phyloP scores from a whole-genome alignment of 2,797 vertebrate species.

The Threskiornis aethiopicus region DNA sequence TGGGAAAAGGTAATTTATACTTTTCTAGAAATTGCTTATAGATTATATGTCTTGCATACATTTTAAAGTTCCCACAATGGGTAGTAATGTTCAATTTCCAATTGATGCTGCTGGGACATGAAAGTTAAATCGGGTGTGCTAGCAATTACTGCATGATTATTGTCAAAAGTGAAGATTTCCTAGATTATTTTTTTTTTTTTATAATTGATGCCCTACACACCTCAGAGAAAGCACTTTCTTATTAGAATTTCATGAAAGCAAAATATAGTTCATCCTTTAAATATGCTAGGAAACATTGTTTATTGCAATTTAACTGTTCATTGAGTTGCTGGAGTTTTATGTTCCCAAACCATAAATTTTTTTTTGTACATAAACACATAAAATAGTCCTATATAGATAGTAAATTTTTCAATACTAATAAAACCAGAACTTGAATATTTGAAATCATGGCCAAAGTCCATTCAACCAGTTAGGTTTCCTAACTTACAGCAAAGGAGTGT shows the following conservation, averaged over 20 bases:
- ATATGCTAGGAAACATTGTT: neutral
- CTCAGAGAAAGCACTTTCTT: neutral
- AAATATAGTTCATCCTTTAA: neutral
- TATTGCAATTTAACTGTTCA: neutral
- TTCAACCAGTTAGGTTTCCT: neutral
- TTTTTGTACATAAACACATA: neutral
- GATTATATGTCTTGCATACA: neutral
- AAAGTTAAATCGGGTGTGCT: neutral
- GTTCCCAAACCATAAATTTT: neutral
- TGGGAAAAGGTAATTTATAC: neutral
- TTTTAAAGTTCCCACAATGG: neutral
- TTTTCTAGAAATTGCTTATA: neutral
- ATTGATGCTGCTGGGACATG: neutral
- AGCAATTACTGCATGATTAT: neutral
- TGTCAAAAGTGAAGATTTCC: neutral
- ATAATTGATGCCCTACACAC: neutral
- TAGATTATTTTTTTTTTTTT: neutral
- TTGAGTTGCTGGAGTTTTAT: neutral
- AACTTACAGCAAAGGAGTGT: neutral
- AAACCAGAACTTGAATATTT: neutral
- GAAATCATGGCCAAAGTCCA: neutral
- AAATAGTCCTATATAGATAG: neutral
- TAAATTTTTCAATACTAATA: neutral
- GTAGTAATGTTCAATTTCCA: neutral
- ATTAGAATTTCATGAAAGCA: neutral